Base-by-base conservation (phyloP, 2,888 invertebrate species). In the Stratiomys singularior region DNA sequence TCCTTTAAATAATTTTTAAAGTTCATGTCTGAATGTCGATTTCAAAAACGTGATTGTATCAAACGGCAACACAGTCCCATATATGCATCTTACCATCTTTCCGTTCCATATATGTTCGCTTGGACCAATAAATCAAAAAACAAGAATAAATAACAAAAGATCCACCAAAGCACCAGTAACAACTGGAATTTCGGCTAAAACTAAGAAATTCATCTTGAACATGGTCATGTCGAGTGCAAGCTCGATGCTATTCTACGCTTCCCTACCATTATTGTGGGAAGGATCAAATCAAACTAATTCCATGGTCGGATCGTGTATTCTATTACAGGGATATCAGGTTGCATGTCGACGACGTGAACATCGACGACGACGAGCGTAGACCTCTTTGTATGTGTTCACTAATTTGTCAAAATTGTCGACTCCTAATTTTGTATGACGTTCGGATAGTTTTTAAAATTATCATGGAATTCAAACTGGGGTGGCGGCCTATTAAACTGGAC, bases 321-420 rank as follows among this genome's bases (percentile, higher is more conserved):
- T 80, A 81, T 81, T 81, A 80, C 81, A 81, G 81, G 81, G 80
- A 80, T 81, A 81, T 81, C 81, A 80, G 80, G 81, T 81, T 81
- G 46, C 78, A 28, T 30, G 67, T 25, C 37, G n/a, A 56, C 28
- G 9, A 1, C 28, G 25, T 21, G 4, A 52, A 18, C 52, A 52
- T 21, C 13, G 28, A 27, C 15, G 63, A n/a, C 27, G 28, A 63
- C 11, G 66, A n/a, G 18, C 30, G 15, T n/a, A 15, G 64, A n/a
- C 21, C 27, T 28, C 47, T 60, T 28, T 67, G 44, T 52, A 64
- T 66, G 21, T 28, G 67, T 77, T 60, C 64, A 77, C 76, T 78
- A 81, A 81, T 81, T 81, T 81, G 81, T 81, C 81, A 81, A 81
- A 81, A 79, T 77, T 78, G 77, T 80, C 79, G 80, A 81, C 80